These are phyloP conservation scores for Agonum fuliginosum DNA, from an alignment of 2,888 invertebrate genomes.

Conservation along the genomic window DNA sequence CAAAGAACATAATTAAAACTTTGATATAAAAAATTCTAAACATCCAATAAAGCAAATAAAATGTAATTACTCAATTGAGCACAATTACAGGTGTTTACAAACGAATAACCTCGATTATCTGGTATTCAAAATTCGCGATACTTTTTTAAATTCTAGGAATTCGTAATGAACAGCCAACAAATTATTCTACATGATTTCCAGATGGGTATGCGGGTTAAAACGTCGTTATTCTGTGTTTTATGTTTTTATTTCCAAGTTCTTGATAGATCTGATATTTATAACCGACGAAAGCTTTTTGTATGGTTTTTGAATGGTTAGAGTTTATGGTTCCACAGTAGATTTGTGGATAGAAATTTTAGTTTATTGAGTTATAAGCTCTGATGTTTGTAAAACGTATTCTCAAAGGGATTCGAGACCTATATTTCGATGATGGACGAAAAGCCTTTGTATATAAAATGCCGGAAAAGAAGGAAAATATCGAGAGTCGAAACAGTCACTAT, in stretches of 20 bases:
- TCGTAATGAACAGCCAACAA: background rate
- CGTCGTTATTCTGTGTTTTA: background rate
- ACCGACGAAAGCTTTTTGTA: background rate
- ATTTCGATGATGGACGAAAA: background rate
- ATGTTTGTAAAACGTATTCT: background rate
- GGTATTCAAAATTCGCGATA: too few relatives aligned
- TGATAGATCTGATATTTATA: background rate
- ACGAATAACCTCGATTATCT: too few relatives aligned
- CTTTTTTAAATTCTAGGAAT: background rate
- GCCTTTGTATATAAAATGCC: background rate
- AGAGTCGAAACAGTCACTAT: background rate
- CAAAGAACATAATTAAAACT: too few relatives aligned
- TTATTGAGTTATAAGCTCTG: background rate
- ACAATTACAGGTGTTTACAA: too few relatives aligned
- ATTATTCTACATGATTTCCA: background rate
- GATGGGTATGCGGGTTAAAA: background rate
- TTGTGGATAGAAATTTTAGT: background rate
- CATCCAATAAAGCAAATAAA: too few relatives aligned
- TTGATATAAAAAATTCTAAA: too few relatives aligned
- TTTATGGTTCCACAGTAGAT: background rate
- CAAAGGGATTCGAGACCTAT: background rate
- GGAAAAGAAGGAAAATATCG: background rate
- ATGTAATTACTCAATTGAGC: too few relatives aligned
- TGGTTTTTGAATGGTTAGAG: background rate
- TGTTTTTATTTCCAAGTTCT: background rate